phyloP scores from a whole-genome alignment of 1,140 invertebrate genomes.

The Cyrtorhinus lividipennis region DNA sequence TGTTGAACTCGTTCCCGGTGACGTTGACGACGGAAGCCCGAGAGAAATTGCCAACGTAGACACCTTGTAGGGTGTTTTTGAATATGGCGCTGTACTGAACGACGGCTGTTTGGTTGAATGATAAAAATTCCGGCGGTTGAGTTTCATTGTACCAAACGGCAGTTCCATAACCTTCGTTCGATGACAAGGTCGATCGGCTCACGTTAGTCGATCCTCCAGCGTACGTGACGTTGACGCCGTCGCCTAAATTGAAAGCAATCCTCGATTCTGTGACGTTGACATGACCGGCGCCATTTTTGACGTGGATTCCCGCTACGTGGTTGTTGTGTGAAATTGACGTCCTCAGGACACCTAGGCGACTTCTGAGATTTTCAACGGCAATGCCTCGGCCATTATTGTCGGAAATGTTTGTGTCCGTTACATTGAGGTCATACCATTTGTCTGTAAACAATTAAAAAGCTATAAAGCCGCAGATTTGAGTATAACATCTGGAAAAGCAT shows the following conservation, averaged over 20 bases:
- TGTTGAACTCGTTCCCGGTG: conserved; percentile 70
- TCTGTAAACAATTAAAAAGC: conserved; percentile 30
- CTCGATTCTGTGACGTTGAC: conserved; percentile 81
- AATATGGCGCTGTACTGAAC: conserved; percentile 76
- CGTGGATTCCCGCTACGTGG: conserved; percentile 74
- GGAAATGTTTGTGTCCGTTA: conserved; percentile 66
- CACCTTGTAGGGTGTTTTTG: conserved; percentile 66
- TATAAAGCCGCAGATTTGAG: background rate
- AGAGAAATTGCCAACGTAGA: conserved; percentile 67
- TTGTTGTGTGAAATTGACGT: conserved; percentile 73
- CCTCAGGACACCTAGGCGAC: conserved; percentile 60
- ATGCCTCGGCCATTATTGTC: conserved; percentile 89
- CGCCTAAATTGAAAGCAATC: conserved; percentile 82
- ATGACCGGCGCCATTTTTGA: conserved; percentile 72
- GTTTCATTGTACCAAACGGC: conserved; percentile 61
- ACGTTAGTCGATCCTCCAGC: conserved; percentile 81
- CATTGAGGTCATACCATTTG: conserved; percentile 75
- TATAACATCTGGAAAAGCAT: background rate
- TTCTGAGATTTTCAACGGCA: conserved; percentile 66
- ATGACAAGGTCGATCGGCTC: conserved; percentile 60
- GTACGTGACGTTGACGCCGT: conserved; percentile 80
- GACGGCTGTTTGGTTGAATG: conserved; percentile 66
- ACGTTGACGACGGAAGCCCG: conserved; percentile 53
- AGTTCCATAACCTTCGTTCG: conserved; percentile 74
- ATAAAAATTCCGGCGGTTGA: conserved; percentile 52